Evolutionary conservation across 64 coral and sea anemone genomes (phyloP).

Genomic region (Hydrozoanthus tunicans): DNA sequence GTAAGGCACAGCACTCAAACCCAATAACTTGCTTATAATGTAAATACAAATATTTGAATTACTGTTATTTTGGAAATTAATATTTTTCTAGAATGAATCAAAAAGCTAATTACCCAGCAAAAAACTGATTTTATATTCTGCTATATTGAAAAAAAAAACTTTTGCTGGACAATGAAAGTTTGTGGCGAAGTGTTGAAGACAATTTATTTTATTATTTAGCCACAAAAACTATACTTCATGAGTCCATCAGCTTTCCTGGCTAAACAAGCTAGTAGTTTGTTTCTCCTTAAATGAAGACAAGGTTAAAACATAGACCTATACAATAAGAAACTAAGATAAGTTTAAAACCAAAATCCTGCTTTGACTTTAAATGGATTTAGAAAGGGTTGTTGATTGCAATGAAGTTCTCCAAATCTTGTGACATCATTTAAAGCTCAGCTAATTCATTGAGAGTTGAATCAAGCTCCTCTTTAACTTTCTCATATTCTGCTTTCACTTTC

Average conservation of each 20-base stretch:
- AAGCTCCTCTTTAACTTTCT: constrained; percentile 78
- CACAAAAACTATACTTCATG: constrained; percentile 11
- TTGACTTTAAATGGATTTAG: background rate
- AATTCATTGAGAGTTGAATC: constrained; percentile 85
- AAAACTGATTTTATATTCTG: too few relatives aligned
- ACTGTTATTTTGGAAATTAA: too few relatives aligned
- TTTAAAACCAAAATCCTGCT: constrained; percentile 37
- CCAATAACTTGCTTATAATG: too few relatives aligned
- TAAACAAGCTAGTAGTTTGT: background rate
- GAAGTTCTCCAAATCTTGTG: constrained; percentile 7
- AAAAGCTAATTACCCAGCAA: too few relatives aligned
- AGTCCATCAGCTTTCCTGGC: background rate
- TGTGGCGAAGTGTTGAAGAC: background rate
- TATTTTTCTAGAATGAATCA: too few relatives aligned
- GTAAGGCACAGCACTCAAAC: too few relatives aligned
- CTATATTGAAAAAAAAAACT: background rate
- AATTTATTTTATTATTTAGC: constrained; percentile 6
- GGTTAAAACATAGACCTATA: constrained; percentile 20
- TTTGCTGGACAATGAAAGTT: background rate
- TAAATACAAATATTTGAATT: too few relatives aligned
- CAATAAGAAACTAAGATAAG: background rate
- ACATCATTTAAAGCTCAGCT: constrained; percentile 27
- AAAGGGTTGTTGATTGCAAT: background rate
- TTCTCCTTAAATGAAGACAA: background rate
- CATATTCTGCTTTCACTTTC: constrained; percentile 67